A percentile compares a stretch with the other conserved stretches of the same genome.
phyloP scores from a whole-genome alignment of 2,797 vertebrate species.

The Thamnophis elegans region DNA sequence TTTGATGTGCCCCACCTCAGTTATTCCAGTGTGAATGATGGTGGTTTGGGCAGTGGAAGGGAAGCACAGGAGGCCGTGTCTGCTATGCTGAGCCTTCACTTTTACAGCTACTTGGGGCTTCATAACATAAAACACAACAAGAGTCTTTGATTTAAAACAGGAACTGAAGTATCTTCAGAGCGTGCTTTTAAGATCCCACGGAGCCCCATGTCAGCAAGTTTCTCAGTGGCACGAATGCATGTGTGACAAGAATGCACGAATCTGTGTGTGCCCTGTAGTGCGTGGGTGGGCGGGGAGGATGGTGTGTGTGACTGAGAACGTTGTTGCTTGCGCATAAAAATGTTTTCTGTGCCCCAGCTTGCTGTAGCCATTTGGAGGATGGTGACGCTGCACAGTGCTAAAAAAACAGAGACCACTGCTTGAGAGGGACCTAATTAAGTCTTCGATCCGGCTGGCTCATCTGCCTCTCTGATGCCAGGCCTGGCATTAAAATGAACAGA shows the following conservation, averaged over 20 bases:
- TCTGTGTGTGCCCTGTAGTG: not conserved
- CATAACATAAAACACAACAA: constrained; percentile 4
- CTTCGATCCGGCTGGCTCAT: constrained; percentile 50
- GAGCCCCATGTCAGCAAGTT: constrained; percentile 31
- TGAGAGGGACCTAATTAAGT: constrained; percentile 38
- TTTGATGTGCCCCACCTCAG: not conserved
- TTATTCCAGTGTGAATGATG: not conserved
- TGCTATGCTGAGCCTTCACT: not conserved
- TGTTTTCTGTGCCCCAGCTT: constrained; percentile 1
- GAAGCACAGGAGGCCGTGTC: not conserved
- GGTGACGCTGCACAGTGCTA: constrained; percentile 34
- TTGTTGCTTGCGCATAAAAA: constrained; percentile 24
- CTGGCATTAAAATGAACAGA: constrained; percentile 59
- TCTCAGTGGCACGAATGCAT: not conserved
- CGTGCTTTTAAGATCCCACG: constrained; percentile 19
- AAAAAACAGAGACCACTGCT: constrained; percentile 25
- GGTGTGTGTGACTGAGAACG: not conserved
- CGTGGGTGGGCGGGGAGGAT: not conserved
- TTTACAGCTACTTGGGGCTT: constrained; percentile 21
- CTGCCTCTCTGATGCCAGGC: constrained; percentile 61
- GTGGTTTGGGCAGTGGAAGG: not conserved
- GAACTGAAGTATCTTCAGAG: constrained; percentile 25
- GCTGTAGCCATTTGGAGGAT: constrained; percentile 62
- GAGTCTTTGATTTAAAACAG: constrained; percentile 25
- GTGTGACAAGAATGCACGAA: not conserved